phyloP scores from a whole-genome alignment of 2,888 invertebrate species.

The Xestia rhomboidea region DNA sequence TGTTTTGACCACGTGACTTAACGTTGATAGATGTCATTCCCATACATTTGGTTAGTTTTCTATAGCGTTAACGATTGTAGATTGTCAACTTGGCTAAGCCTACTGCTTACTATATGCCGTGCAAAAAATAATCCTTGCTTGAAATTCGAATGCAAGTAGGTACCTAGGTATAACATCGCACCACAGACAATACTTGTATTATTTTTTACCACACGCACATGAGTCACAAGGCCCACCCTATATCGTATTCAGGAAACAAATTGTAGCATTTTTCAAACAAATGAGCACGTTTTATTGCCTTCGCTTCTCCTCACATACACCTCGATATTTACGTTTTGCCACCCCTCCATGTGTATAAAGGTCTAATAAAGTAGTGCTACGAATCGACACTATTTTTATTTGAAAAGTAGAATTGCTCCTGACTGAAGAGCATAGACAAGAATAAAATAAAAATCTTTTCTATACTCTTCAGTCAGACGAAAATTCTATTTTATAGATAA shows the following conservation, averaged over 20 bases:
- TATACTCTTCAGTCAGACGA: not conserved
- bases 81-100: too few relatives aligned
- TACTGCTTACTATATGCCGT: not conserved
- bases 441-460: not conserved
- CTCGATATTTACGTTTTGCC: constrained; percentile 21
- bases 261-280: constrained; percentile 45
- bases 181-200: constrained; percentile 20
- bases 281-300: constrained; percentile 43
- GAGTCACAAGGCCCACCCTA: constrained; percentile 26
- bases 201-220: not conserved
- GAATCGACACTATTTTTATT: not conserved
- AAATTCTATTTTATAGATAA: not conserved
- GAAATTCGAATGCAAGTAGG: constrained; percentile 17
- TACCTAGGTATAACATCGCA: too few relatives aligned
- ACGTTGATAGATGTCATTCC: too few relatives aligned
- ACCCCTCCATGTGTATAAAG: constrained; percentile 12
- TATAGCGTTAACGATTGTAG: too few relatives aligned
- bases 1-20: too few relatives aligned
- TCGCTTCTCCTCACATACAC: constrained; percentile 13
- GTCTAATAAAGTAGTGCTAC: not conserved
- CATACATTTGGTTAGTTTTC: too few relatives aligned
- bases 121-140: not conserved
- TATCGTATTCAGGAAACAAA: constrained; percentile 35
- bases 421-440: too few relatives aligned
- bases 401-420: not conserved